Evolutionary conservation across 2,888 invertebrate species (phyloP).

Genomic region (Erannis defoliaria): DNA sequence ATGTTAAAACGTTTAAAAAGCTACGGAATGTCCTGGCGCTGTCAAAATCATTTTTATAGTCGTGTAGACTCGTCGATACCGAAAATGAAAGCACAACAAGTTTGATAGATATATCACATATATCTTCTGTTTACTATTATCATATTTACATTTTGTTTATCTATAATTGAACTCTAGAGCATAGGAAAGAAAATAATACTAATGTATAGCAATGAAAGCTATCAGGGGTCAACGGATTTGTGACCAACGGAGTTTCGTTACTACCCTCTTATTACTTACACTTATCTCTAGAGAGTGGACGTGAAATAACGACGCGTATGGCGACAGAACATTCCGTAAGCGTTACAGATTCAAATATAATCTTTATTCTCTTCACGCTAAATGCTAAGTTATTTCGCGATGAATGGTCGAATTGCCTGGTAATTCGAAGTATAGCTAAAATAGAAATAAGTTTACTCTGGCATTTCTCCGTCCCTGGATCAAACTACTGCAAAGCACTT

Average conservation of each 20-base stretch:
- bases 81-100: conserved; percentile 52
- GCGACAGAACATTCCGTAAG: conserved; percentile 65
- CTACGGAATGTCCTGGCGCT: conserved; percentile 60
- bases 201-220: too few relatives aligned
- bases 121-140: conserved; percentile 59
- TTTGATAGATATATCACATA: conserved; percentile 77
- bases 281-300: conserved; percentile 57
- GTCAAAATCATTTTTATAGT: conserved; percentile 70
- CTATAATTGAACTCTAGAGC: conserved; percentile 48
- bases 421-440: conserved; percentile 77
- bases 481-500: conserved; percentile 76
- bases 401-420: conserved; percentile 85
- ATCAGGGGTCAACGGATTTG: too few relatives aligned
- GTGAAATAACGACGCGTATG: conserved; percentile 61
- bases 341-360: conserved; percentile 73
- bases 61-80: conserved; percentile 67
- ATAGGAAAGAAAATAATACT: too few relatives aligned
- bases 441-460: conserved; percentile 79
- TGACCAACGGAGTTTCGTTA: too few relatives aligned
- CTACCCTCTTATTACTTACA: too few relatives aligned
- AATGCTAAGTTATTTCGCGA: conserved; percentile 83
- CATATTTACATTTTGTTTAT: conserved; percentile 28
- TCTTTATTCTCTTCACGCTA: conserved; percentile 76
- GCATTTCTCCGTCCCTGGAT: conserved; percentile 71
- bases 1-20: conserved; percentile 73